Evolutionary conservation across 1,140 invertebrate species (phyloP), one percentile per base, ranked within the genome.

Genomic region (Lepidotrigona ventralis): DNA sequence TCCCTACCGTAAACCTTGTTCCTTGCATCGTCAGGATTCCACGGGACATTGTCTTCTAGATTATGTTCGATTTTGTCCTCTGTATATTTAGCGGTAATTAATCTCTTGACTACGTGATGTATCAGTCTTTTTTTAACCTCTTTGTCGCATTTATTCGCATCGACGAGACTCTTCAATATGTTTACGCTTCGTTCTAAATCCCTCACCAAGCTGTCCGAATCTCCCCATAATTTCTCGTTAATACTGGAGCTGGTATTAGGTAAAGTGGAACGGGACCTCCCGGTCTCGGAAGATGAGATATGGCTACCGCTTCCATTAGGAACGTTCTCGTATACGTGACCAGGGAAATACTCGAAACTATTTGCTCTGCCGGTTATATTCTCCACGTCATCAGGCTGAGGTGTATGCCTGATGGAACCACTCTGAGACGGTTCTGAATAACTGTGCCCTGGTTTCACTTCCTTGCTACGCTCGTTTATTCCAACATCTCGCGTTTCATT

Each of bases 321-420:
- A 0, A 92, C 89, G 56, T 93, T 94, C 78, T 95, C 93, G 79
- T 94, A 95, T 12, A 93, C 88, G 74, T 94, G 92, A 9, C 94
- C 94, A 14, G 94, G 94, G 66, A 95, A 93, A 86, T 95, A 95
- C 58, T 95, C 94, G 82, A 95, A 95, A 86, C 94, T 95, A 71
- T 95, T 94, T 4, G 93, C 93, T 84, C 92, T 86, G 33, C 93
- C 94, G 4, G 92, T 90, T 23, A 92, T 86, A 79, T 93, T 91
- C 73, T 93, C 93, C 14, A 71, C 79, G 21, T 92, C 90, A 14
- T 93, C 91, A 0, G 79, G 88, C n/a, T 86, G 90, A 74, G 90
- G 89, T 0, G 92, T 90, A n/a, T 88, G 83, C 8, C 83, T 68
- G 1, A 76, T 77, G 0, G 92, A 92, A 8, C 86, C 89, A 58